A percentile compares a stretch with the other conserved stretches of the same genome.
Conservation (phyloP, 1,140 invertebrate species). For the Argopecten irradians region DNA sequence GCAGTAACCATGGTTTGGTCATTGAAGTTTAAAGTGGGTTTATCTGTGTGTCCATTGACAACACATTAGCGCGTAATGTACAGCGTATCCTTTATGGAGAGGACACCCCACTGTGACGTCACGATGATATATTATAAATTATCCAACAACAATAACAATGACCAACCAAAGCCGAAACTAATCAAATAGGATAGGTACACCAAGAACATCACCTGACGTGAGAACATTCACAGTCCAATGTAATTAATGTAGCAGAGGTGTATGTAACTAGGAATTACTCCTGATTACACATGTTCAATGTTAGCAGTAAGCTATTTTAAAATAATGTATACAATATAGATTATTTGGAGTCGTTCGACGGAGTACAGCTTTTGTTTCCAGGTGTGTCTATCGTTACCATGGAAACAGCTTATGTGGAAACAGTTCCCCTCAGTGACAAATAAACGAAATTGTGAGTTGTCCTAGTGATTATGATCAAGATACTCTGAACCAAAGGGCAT, state of each 20-base stretch:
- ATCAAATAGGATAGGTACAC: not conserved
- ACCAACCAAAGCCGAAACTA: not conserved
- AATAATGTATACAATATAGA: no score
- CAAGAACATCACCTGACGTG: not conserved
- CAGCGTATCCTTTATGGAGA: no score
- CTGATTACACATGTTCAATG: not conserved
- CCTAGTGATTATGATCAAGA: no score
- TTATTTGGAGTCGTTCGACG: not conserved
- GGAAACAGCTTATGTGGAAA: not conserved
- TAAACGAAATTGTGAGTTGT: not conserved
- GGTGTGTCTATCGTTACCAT: not conserved
- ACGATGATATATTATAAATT: not conserved
- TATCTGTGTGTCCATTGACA: no score
- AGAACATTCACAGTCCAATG: not conserved
- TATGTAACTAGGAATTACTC: not conserved
- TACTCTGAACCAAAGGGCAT: no score
- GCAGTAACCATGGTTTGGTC: no score
- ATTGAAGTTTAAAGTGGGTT: no score
- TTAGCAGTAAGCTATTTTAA: not conserved
- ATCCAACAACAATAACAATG: not conserved
- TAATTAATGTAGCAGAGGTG: not conserved
- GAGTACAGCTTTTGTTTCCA: not conserved
- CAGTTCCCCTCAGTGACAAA: not conserved
- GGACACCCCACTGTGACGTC: not conserved
- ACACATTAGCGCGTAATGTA: no score